phyloP scores from a whole-genome alignment of 2,888 invertebrate species.

The Mesopsocus fuscifrons region DNA sequence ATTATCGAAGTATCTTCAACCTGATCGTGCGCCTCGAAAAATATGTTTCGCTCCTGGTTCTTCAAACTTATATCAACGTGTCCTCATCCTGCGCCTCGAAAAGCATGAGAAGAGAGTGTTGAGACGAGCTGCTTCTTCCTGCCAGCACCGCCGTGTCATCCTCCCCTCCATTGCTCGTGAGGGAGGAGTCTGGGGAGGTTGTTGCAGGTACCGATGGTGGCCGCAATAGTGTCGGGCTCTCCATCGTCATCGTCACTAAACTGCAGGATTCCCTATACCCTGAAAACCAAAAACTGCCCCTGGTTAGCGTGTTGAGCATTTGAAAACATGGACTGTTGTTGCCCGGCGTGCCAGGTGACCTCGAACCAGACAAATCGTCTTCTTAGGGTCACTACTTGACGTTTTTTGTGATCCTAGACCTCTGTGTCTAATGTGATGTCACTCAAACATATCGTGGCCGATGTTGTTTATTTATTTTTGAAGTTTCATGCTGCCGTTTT shows the following conservation, averaged over 20 bases:
- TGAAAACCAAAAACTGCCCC: slow-evolving; percentile 15
- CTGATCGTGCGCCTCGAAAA: too few relatives aligned
- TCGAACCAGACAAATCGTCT: too few relatives aligned
- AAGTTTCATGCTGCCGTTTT: too few relatives aligned
- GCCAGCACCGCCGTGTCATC: slow-evolving; percentile 39
- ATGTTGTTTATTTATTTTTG: too few relatives aligned
- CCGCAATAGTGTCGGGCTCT: not conserved
- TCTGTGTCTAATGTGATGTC: too few relatives aligned
- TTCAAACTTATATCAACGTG: slow-evolving; percentile 45
- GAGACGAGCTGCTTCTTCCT: slow-evolving; percentile 41
- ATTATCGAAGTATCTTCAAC: too few relatives aligned
- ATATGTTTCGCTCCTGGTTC: too few relatives aligned
- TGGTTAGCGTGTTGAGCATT: slow-evolving; percentile 17
- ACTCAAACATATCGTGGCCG: too few relatives aligned
- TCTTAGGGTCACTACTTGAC: too few relatives aligned
- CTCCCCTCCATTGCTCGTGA: slow-evolving; percentile 26
- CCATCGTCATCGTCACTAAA: slow-evolving; percentile 38
- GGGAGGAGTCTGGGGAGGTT: slow-evolving; percentile 4
- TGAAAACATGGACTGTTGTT: slow-evolving; percentile 24
- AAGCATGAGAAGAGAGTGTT: slow-evolving; percentile 54
- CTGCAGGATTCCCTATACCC: slow-evolving; percentile 33
- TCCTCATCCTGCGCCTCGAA: slow-evolving; percentile 73
- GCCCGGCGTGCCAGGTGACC: too few relatives aligned
- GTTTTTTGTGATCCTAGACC: too few relatives aligned
- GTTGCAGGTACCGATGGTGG: slow-evolving; percentile 1